A percentile compares a stretch with the other conserved stretches of the same genome.
These are phyloP conservation scores for Drosophila rellima DNA, from an alignment of 2,888 invertebrate genomes.

Conservation along the genomic window DNA sequence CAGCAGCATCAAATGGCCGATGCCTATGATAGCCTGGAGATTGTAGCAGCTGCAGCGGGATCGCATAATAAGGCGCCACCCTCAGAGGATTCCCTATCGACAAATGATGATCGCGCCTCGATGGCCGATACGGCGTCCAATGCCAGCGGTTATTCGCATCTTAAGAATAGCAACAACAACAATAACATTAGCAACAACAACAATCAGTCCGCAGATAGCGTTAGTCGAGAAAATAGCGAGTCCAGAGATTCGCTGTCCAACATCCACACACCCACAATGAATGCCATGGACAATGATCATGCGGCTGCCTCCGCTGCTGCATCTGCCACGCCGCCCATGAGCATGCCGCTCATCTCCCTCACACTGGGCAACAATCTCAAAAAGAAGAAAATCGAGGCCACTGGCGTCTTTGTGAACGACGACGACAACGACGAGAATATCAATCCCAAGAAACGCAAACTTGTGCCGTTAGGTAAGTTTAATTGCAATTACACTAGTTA, in stretches of 20 bases:
- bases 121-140: conserved; percentile 91
- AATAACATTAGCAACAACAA: conserved; percentile 44
- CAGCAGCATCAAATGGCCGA: conserved; percentile 84
- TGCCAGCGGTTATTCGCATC: conserved; percentile 76
- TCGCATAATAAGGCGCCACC: conserved; percentile 30
- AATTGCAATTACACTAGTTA: not conserved
- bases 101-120: conserved; percentile 87
- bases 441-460: conserved; percentile 90
- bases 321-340: conserved; percentile 83
- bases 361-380: conserved; percentile 85
- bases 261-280: conserved; percentile 65
- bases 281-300: conserved; percentile 51
- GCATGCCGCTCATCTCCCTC: conserved; percentile 85
- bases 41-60: not conserved
- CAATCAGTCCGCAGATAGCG: conserved; percentile 33
- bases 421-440: conserved; percentile 89
- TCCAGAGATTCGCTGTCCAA: conserved; percentile 79
- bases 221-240: conserved; percentile 82
- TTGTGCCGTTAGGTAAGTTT: conserved; percentile 90
- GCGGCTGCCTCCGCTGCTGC: conserved; percentile 33
- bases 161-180: conserved; percentile 60
- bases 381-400: conserved; percentile 91
- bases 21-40: conserved; percentile 37
- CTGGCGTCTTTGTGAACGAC: conserved; percentile 94
- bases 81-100: conserved; percentile 78